A percentile compares a stretch with the other conserved stretches of the same genome.
Conservation (phyloP, 1,140 invertebrate genomes). For the Battus philenor region DNA sequence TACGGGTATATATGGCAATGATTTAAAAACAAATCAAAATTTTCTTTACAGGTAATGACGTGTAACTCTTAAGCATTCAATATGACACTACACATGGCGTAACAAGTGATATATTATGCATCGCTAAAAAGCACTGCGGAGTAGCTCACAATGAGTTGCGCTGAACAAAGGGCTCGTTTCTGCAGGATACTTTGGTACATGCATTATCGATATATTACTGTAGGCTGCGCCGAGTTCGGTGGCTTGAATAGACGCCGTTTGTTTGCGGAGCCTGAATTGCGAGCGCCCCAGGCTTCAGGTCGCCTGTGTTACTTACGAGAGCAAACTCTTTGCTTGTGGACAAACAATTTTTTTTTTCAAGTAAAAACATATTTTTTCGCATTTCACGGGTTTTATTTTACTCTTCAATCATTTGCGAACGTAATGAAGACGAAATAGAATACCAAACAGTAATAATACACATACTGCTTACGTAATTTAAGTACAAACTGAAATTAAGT, state of each 20-base stretch:
- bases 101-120: too few relatives aligned
- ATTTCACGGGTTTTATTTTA: conserved; percentile 6
- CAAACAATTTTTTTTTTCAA: conserved; percentile 23
- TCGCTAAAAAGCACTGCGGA: not conserved
- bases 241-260: conserved; percentile 31
- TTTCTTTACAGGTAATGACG: too few relatives aligned
- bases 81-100: not conserved
- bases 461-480: too few relatives aligned
- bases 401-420: conserved; percentile 9
- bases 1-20: too few relatives aligned
- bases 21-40: too few relatives aligned
- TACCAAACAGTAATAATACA: too few relatives aligned
- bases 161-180: conserved; percentile 45
- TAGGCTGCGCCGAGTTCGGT: conserved; percentile 27
- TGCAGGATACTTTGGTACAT: conserved; percentile 33
- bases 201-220: conserved; percentile 49
- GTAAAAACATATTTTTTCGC: conserved; percentile 18
- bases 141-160: conserved; percentile 28
- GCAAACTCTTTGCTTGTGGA: conserved; percentile 20
- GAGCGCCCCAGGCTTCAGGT: conserved; percentile 32
- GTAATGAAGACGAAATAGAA: too few relatives aligned
- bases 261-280: conserved; percentile 45
- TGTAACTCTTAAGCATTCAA: too few relatives aligned
- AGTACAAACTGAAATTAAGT: too few relatives aligned
- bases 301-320: conserved; percentile 28